Base-by-base conservation (phyloP, 2,888 invertebrate genomes). In the Mesorhabditis belari region DNA sequence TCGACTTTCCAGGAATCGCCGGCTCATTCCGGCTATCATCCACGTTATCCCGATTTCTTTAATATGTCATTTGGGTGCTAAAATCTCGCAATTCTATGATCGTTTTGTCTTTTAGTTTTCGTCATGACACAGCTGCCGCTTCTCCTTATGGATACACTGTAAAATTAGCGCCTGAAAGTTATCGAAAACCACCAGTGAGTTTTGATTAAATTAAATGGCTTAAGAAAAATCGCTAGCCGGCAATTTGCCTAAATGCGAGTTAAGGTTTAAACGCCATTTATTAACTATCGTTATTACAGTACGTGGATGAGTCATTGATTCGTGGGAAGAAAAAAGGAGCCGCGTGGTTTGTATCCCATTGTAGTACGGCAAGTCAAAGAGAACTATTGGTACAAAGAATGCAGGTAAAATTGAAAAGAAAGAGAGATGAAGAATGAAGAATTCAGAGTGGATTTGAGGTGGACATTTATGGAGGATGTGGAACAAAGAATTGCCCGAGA, bases 111-210 rank as follows among this genome's bases (percentile, higher is more conserved):
- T 61, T 79, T 3, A 77, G 79, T 4, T 79, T 69, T 50, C 69
- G 79, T 19, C 77, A 77, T 49, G 79, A 80, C 58, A 69, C 77
- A 0, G 66, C 73, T 17, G 71, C 70, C 17, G 69, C 77, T 21
- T 76, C 75, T 25, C 79, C 79, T 5, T 79, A 79, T 61, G 79
- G 79, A 24, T 79, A 79, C 62, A 70, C 77, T 5, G 77, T 77
- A 6, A 69, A 71, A 62, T 57, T 76, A 61, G 77, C 74, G 6
- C 61, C 64, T 4, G 57, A 71, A 25, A 64, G 66, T 2, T 52
- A 52, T 27, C 21, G 23, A 23, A 53, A 21, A 19, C 63, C 58
- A 51, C 27, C 49, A 35, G 65, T 64, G 12, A 49, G 62, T 35
- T n/a, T 17, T 35, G 12, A 17, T 9, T n/a, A 35, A 2, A 2